A percentile compares a stretch with the other conserved stretches of the same genome.
Conservation (phyloP, 1,140 invertebrate genomes). For the Temnothorax curvispinosus region DNA sequence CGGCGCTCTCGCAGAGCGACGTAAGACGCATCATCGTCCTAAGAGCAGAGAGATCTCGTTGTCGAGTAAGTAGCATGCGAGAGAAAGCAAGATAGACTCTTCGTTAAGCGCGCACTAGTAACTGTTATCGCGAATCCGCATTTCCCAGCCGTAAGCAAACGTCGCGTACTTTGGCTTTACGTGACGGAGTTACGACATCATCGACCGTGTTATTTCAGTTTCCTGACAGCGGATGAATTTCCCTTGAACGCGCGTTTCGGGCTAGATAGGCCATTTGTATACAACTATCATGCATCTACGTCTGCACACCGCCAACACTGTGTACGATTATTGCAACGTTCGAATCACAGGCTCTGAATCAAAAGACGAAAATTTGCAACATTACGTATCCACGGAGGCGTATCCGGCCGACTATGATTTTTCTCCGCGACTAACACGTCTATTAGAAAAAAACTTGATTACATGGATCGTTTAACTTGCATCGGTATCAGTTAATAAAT, state of each 20-base stretch:
- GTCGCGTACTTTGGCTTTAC: constrained; percentile 22
- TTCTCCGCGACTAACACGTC: constrained; percentile 4
- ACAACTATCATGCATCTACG: constrained; percentile 40
- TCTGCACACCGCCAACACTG: neutral
- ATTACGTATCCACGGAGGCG: constrained; percentile 17
- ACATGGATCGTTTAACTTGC: constrained; percentile 53
- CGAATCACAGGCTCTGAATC: neutral
- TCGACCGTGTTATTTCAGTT: constrained; percentile 70
- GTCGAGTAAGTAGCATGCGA: neutral
- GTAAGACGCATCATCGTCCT: constrained; percentile 39
- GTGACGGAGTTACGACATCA: constrained; percentile 63
- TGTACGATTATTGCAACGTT: neutral
- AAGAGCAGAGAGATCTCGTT: constrained; percentile 29
- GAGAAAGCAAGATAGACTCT: constrained; percentile 20
- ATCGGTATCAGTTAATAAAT: constrained; percentile 35
- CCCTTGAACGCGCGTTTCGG: constrained; percentile 44
- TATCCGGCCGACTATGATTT: neutral
- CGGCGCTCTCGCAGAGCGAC: constrained; percentile 11
- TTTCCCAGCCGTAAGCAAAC: constrained; percentile 63
- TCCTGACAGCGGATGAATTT: constrained; percentile 41
- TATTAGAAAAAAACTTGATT: constrained; percentile 37
- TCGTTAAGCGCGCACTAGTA: constrained; percentile 62
- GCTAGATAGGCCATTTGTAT: constrained; percentile 55
- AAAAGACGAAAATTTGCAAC: constrained; percentile 30
- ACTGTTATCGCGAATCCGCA: constrained; percentile 56